A percentile compares a stretch with the other conserved stretches of the same genome.
Evolutionary conservation across 1,140 invertebrate species (phyloP).

Genomic region (Galendromus occidentalis): DNA sequence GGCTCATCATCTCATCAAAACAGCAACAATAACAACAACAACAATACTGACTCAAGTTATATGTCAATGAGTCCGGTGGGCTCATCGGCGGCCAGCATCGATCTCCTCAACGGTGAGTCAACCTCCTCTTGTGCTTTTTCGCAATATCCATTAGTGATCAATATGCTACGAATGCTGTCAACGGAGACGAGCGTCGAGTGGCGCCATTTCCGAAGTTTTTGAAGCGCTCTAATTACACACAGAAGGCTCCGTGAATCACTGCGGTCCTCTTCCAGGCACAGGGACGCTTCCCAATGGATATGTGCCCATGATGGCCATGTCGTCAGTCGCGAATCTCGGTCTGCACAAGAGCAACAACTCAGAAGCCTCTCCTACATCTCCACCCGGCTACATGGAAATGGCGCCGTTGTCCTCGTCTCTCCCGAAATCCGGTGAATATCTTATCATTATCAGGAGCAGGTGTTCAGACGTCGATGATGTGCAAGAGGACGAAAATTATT

Average conservation of each 20-base stretch:
- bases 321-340: background rate
- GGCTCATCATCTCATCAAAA: background rate
- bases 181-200: too few relatives aligned
- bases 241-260: too few relatives aligned
- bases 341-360: background rate
- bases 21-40: constrained; percentile 11
- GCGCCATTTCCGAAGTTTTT: too few relatives aligned
- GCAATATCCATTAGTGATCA: too few relatives aligned
- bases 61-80: constrained; percentile 37
- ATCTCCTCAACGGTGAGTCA: background rate
- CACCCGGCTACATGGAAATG: constrained; percentile 24
- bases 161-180: too few relatives aligned
- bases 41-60: constrained; percentile 24
- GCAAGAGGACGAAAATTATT: too few relatives aligned
- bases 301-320: constrained; percentile 13
- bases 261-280: too few relatives aligned
- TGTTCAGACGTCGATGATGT: too few relatives aligned
- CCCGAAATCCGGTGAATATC: constrained; percentile 23
- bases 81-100: constrained; percentile 5
- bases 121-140: background rate
- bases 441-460: constrained; percentile 14
- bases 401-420: constrained; percentile 21
- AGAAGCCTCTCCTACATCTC: background rate
- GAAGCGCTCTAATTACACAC: too few relatives aligned
- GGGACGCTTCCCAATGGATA: constrained; percentile 14